Percentiles rank a stretch among this genome's conserved stretches.
Conservation (phyloP, 2,797 vertebrate genomes). For the Lagocephalus sceleratus region DNA sequence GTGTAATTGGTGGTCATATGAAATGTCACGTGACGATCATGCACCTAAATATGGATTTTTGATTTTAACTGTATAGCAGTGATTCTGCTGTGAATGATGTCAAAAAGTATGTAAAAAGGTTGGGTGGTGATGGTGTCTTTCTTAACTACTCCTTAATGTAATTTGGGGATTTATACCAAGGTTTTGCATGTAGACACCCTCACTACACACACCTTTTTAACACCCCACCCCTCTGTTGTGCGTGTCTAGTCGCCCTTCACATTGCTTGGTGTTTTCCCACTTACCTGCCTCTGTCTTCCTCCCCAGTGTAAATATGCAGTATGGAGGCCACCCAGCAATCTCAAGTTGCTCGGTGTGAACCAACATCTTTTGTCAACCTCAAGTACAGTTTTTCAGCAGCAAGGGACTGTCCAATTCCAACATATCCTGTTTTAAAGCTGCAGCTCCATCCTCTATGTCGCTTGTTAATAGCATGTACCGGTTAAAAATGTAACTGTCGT, state of each 20-base stretch:
- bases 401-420: slow-evolving; percentile 60
- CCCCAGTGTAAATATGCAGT: slow-evolving; percentile 79
- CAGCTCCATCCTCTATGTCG: slow-evolving; percentile 71
- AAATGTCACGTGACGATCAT: slow-evolving; percentile 54
- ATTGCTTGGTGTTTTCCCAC: slow-evolving; percentile 41
- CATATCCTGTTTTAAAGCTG: slow-evolving; percentile 63
- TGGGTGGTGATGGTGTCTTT: slow-evolving; percentile 54
- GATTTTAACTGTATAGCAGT: slow-evolving; percentile 63
- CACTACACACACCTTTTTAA: slow-evolving; percentile 52
- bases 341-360: slow-evolving; percentile 30
- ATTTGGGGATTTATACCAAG: slow-evolving; percentile 60
- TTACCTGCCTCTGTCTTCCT: slow-evolving; percentile 7
- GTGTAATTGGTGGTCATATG: slow-evolving; percentile 56
- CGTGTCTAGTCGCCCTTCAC: slow-evolving; percentile 57
- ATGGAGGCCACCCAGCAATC: slow-evolving; percentile 53
- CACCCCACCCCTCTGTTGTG: slow-evolving; percentile 34
- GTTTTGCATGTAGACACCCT: slow-evolving; percentile 63
- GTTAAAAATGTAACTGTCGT: slow-evolving; percentile 83
- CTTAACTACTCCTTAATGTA: slow-evolving; percentile 56
- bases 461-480: slow-evolving; percentile 87
- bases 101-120: slow-evolving; percentile 67
- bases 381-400: slow-evolving; percentile 55
- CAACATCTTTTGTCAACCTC: slow-evolving; percentile 59
- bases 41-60: slow-evolving; percentile 31
- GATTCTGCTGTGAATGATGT: slow-evolving; percentile 79